These are phyloP conservation scores for Balearica regulorum DNA, from an alignment of 2,797 vertebrate genomes.

Conservation along the genomic window DNA sequence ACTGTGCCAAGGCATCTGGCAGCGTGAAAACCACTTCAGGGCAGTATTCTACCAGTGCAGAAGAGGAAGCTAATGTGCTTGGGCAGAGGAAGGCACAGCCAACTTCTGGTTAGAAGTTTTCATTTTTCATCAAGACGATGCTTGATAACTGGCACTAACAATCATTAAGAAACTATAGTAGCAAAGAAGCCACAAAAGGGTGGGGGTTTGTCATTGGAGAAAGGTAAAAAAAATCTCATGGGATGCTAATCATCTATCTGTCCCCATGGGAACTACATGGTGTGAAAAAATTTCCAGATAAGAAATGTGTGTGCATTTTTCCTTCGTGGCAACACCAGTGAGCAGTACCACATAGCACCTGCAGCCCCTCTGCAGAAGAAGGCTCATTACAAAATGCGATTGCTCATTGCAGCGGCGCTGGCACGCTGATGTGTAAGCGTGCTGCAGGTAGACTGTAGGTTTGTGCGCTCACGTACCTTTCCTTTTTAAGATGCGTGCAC, in stretches of 20 bases:
- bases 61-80: slow-evolving; percentile 66
- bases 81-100: slow-evolving; percentile 83
- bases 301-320: neutral
- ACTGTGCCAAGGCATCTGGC: slow-evolving; percentile 56
- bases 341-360: neutral
- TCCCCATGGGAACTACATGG: neutral
- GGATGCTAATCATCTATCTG: neutral
- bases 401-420: neutral
- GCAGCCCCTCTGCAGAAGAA: neutral
- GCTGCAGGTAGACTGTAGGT: neutral
- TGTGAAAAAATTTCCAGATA: neutral
- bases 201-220: neutral
- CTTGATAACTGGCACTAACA: slow-evolving; percentile 60
- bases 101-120: slow-evolving; percentile 74
- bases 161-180: neutral
- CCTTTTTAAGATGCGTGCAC: neutral
- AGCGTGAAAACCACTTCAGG: slow-evolving; percentile 74
- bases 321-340: neutral
- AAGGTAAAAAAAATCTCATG: neutral
- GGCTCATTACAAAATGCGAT: neutral
- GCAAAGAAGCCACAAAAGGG: neutral
- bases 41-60: slow-evolving; percentile 68
- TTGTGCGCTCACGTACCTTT: neutral
- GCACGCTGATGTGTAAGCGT: accelerated
- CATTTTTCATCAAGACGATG: slow-evolving; percentile 3